These are phyloP conservation scores for Metaphire vulgaris DNA, from an alignment of 1,140 invertebrate species.

Conservation along the genomic window DNA sequence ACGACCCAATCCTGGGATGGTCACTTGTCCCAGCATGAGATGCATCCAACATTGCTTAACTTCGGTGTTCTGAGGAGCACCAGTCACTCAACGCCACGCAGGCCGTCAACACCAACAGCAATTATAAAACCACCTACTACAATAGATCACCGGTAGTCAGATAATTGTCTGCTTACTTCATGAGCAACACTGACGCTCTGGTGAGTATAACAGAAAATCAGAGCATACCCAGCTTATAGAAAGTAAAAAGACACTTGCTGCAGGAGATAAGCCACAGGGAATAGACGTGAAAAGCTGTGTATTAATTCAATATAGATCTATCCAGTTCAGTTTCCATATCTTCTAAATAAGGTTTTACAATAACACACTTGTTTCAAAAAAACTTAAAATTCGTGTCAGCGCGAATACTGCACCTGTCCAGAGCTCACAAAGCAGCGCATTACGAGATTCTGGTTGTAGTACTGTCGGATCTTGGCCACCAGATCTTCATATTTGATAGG, in stretches of 20 bases:
- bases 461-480: not conserved
- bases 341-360: not conserved
- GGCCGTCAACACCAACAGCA: no score
- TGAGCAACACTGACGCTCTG: no score
- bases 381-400: not conserved
- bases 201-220: no score
- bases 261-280: not conserved
- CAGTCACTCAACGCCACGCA: no score
- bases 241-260: not conserved
- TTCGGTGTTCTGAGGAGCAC: no score
- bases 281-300: not conserved
- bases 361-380: not conserved
- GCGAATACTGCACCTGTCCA: not conserved
- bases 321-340: not conserved
- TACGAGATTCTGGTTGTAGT: not conserved
- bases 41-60: no score
- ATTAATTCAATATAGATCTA: not conserved
- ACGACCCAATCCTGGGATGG: no score
- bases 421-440: not conserved
- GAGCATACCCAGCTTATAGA: no score
- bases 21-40: no score
- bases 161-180: no score
- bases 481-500: not conserved
- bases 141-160: no score
- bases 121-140: no score